Conservation (phyloP, 2,888 invertebrate species). For the Busseola fusca region DNA sequence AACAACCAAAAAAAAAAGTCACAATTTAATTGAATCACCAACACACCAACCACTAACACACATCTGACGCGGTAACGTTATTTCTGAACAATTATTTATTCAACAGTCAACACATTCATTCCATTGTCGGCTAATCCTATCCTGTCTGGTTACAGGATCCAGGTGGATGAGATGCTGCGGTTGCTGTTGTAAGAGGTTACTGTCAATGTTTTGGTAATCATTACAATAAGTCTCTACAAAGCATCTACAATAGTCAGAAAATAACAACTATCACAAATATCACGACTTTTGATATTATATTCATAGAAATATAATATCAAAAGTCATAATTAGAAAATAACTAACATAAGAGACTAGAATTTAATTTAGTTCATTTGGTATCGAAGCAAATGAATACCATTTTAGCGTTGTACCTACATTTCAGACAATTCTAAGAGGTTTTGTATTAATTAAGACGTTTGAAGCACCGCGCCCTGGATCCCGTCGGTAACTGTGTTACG, state of each 20-base stretch:
- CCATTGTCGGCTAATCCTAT: slow-evolving; percentile 54
- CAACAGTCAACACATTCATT: slow-evolving; percentile 52
- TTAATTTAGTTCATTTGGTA: slow-evolving; percentile 6
- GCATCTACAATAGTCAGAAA: neutral
- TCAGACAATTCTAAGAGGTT: slow-evolving; percentile 41
- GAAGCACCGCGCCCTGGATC: slow-evolving; percentile 50
- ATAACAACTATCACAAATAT: too few relatives aligned
- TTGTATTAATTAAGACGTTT: slow-evolving; percentile 63
- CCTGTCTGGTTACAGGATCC: slow-evolving; percentile 19
- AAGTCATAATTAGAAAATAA: neutral
- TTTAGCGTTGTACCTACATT: slow-evolving; percentile 22
- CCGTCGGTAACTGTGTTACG: slow-evolving; percentile 62
- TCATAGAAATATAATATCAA: neutral
- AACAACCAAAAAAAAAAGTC: neutral
- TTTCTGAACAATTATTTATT: slow-evolving; percentile 59
- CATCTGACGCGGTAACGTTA: slow-evolving; percentile 20
- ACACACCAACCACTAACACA: slow-evolving; percentile 5
- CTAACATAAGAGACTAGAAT: slow-evolving; percentile 1
- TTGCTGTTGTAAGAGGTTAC: neutral
- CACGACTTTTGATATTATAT: too few relatives aligned
- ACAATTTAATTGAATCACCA: neutral
- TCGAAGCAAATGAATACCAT: slow-evolving; percentile 24
- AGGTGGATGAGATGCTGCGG: slow-evolving; percentile 16
- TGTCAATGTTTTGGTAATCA: neutral
- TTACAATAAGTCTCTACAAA: neutral